Conservation (phyloP, 2,113 vertebrate species). For the Cebus imitator region DNA sequence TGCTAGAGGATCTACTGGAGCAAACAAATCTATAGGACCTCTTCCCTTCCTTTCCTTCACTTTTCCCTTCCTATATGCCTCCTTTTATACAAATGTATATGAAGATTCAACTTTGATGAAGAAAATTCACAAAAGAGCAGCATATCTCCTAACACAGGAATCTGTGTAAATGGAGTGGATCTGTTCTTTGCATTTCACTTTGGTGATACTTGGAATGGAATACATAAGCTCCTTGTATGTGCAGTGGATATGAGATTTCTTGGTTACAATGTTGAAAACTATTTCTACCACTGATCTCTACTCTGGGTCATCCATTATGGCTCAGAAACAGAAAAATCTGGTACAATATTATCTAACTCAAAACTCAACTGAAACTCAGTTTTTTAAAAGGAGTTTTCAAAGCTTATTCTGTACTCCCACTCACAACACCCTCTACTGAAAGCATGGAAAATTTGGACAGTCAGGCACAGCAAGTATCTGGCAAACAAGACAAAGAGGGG, state of each 20-base stretch:
- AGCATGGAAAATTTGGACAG: not conserved
- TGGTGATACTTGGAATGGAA: not conserved
- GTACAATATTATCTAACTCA: not conserved
- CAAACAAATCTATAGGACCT: not conserved
- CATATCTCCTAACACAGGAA: not conserved
- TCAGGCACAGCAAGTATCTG: not conserved
- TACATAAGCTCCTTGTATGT: not conserved
- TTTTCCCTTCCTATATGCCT: not conserved
- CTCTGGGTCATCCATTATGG: not conserved
- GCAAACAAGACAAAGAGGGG: not conserved
- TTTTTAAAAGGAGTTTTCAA: not conserved
- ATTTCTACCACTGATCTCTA: not conserved
- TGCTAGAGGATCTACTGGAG: not conserved
- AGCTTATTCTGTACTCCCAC: not conserved
- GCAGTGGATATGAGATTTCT: not conserved
- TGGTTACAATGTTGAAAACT: not conserved
- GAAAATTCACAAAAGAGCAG: not conserved
- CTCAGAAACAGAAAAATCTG: not conserved
- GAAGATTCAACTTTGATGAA: not conserved
- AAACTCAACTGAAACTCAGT: slow-evolving; percentile 27
- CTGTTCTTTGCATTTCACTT: not conserved
- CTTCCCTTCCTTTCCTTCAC: not conserved
- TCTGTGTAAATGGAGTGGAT: not conserved
- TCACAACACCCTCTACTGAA: not conserved
- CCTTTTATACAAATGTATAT: not conserved